These are phyloP conservation scores for Pantherophis guttatus DNA, from an alignment of 2,113 vertebrate genomes.

Conservation along the genomic window DNA sequence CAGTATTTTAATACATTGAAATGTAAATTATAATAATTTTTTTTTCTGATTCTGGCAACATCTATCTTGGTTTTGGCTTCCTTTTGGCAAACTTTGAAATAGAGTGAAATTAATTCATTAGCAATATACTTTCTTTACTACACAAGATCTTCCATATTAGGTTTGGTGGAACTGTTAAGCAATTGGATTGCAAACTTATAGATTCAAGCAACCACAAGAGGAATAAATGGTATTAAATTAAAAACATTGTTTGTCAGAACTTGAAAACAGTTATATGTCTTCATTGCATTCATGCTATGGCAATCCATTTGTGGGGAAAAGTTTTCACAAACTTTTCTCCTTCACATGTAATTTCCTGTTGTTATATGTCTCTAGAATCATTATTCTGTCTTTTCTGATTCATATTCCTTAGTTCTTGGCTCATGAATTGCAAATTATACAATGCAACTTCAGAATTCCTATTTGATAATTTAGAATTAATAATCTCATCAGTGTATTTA, in stretches of 20 bases:
- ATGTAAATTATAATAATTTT: background rate
- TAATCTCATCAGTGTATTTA: constrained; percentile 5
- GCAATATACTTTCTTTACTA: background rate
- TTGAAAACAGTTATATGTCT: background rate
- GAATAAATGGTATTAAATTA: background rate
- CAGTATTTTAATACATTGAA: background rate
- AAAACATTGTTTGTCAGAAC: background rate
- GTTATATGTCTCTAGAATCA: background rate
- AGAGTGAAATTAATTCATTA: background rate
- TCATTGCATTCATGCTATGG: background rate
- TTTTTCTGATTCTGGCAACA: background rate
- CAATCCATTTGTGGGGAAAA: background rate
- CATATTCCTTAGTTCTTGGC: background rate
- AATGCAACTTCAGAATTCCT: background rate
- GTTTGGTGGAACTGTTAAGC: background rate
- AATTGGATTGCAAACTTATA: background rate
- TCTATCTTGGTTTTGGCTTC: background rate
- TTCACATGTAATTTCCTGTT: background rate
- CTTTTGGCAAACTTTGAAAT: background rate
- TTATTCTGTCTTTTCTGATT: constrained; percentile 6
- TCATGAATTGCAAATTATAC: background rate
- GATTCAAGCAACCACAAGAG: background rate
- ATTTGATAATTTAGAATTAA: background rate
- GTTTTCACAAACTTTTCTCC: background rate
- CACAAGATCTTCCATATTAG: background rate